These are phyloP conservation scores for Gymnocephalus cernua DNA, from an alignment of 2,113 vertebrate genomes.

Conservation along the genomic window DNA sequence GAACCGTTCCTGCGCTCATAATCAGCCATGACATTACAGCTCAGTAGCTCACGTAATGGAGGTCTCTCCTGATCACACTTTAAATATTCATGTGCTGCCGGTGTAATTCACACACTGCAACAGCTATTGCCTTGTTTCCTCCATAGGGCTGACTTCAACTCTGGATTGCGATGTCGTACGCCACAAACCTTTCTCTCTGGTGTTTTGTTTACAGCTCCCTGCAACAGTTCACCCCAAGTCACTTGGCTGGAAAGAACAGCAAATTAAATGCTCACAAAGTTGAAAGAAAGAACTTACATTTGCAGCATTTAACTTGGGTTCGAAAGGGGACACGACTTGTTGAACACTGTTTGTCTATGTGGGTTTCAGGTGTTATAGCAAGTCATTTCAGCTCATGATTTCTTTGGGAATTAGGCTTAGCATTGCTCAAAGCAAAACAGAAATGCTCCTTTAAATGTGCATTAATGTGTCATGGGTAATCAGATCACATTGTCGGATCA, in stretches of 20 bases:
- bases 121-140: conserved; percentile 46
- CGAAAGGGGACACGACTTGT: conserved; percentile 21
- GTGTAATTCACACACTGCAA: conserved; percentile 62
- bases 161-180: conserved; percentile 17
- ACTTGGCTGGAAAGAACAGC: conserved; percentile 23
- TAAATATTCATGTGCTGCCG: conserved; percentile 77
- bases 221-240: conserved; percentile 30
- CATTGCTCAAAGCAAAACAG: conserved; percentile 16
- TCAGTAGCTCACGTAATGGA: conserved; percentile 66
- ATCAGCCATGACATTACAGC: conserved; percentile 68
- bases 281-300: conserved; percentile 27
- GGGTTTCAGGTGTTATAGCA: background rate
- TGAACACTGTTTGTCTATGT: background rate
- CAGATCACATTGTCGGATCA: conserved; percentile 33
- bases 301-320: conserved; percentile 12
- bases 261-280: conserved; percentile 46
- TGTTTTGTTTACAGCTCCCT: conserved; percentile 54
- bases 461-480: conserved; percentile 28
- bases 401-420: background rate
- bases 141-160: conserved; percentile 23
- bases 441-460: background rate
- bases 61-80: conserved; percentile 69
- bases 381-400: background rate
- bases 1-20: conserved; percentile 54
- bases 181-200: conserved; percentile 21